These are phyloP conservation scores for Cecidostiba fungosa DNA, from an alignment of 2,888 invertebrate genomes.

Conservation along the genomic window DNA sequence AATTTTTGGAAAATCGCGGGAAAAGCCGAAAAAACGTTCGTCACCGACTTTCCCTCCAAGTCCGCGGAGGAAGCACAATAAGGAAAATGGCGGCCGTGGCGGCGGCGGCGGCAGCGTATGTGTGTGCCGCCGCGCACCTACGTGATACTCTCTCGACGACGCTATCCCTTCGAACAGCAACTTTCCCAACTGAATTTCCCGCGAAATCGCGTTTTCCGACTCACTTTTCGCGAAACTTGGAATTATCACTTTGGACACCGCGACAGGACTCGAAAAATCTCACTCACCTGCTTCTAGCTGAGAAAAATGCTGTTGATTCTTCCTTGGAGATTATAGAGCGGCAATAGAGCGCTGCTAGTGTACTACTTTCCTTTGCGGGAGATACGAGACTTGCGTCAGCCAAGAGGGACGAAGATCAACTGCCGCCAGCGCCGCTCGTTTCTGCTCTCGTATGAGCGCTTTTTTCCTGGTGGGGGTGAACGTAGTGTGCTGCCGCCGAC, in stretches of 20 bases:
- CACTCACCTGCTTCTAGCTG: not conserved
- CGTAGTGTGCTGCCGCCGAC: not conserved
- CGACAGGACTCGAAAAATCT: not conserved
- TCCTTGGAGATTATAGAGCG: not conserved
- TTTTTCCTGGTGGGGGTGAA: not conserved
- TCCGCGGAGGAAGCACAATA: constrained; percentile 68
- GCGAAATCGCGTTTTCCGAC: not conserved
- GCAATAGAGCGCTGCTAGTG: not conserved
- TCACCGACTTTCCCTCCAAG: constrained; percentile 76
- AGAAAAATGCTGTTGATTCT: not conserved
- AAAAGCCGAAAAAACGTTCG: constrained; percentile 15
- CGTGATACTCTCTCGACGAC: constrained; percentile 65
- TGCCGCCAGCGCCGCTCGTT: constrained; percentile 38
- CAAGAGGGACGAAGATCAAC: constrained; percentile 59
- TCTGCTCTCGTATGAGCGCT: not conserved
- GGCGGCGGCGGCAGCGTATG: constrained; percentile 41
- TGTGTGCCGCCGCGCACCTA: constrained; percentile 58
- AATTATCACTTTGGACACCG: too few species aligned
- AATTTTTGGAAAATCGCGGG: not conserved
- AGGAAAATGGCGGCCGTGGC: constrained; percentile 76
- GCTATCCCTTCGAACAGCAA: constrained; percentile 52
- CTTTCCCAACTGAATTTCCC: constrained; percentile 5
- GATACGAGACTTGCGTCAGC: constrained; percentile 50
- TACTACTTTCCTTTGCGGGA: not conserved
- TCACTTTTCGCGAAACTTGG: not conserved